Conservation (phyloP, 2,888 invertebrate genomes). For the Diadegma fenestrale region DNA sequence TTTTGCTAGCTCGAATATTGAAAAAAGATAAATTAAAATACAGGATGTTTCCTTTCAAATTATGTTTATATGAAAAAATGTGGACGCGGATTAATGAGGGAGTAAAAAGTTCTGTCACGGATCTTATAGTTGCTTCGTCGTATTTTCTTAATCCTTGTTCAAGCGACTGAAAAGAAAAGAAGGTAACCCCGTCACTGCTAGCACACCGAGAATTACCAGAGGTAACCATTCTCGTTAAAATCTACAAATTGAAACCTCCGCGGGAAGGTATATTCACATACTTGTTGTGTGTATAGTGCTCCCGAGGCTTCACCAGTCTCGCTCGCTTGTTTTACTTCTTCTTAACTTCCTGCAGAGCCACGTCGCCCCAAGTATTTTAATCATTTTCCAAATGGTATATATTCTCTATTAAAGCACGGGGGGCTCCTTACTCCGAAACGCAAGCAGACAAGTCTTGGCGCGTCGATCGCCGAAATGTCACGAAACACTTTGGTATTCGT, state of each 20-base stretch:
- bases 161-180: slow-evolving; percentile 24
- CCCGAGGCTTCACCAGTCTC: slow-evolving; percentile 7
- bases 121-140: not conserved
- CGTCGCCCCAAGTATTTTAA: slow-evolving; percentile 10
- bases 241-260: slow-evolving; percentile 46
- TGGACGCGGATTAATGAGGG: not conserved
- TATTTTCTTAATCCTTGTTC: slow-evolving; percentile 15
- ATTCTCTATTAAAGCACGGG: not conserved
- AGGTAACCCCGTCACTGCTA: not conserved
- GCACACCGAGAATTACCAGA: not conserved
- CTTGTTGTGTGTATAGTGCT: slow-evolving; percentile 1
- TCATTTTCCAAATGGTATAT: not conserved
- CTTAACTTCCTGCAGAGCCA: not conserved
- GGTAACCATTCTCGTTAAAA: slow-evolving; percentile 27
- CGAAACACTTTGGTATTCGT: not conserved
- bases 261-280: slow-evolving; percentile 29
- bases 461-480: slow-evolving; percentile 5
- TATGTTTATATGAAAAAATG: not conserved
- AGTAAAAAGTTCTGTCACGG: not conserved
- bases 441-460: not conserved
- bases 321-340: not conserved
- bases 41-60: not conserved
- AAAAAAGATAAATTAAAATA: slow-evolving; percentile 39
- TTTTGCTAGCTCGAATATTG: slow-evolving; percentile 33
- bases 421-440: not conserved